These are phyloP conservation scores for Megalonaias nervosa DNA, from an alignment of 1,140 invertebrate genomes.

Conservation along the genomic window DNA sequence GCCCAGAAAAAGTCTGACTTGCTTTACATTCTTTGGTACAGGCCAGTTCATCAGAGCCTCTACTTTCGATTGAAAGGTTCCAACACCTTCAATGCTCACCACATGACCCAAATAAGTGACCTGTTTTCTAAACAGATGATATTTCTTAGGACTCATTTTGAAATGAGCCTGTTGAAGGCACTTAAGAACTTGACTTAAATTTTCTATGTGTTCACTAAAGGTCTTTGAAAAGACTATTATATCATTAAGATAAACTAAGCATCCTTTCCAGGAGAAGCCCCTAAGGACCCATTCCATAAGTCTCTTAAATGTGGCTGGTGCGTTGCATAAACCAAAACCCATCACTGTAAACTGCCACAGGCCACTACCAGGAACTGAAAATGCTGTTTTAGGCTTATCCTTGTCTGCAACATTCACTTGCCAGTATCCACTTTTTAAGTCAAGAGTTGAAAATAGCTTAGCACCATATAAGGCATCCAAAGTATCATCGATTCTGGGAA, in stretches of 20 bases:
- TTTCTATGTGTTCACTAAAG: constrained; percentile 9
- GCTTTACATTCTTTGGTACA: constrained; percentile 9
- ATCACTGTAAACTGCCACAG: too few species aligned
- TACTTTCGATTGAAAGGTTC: constrained; percentile 2
- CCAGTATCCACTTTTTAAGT: too few species aligned
- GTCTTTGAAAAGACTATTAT: constrained; percentile 5
- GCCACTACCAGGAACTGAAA: too few species aligned
- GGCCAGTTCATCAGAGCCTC: constrained; percentile 12
- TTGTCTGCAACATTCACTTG: too few species aligned
- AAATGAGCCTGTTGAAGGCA: constrained; percentile 4
- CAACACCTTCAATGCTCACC: constrained; percentile 8
- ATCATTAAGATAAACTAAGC: constrained; percentile 20
- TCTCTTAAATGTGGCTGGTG: too few species aligned
- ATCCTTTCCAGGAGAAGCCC: constrained; percentile 8
- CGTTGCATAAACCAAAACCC: too few species aligned
- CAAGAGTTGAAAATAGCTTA: too few species aligned
- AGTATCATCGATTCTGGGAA: too few species aligned
- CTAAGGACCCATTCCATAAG: too few species aligned
- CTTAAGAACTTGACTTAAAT: constrained; percentile 1
- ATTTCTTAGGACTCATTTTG: constrained; percentile 21
- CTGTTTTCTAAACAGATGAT: not conserved
- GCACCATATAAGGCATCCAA: too few species aligned
- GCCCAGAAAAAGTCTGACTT: constrained; percentile 9
- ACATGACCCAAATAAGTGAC: constrained; percentile 8
- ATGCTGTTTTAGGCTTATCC: too few species aligned